Evolutionary conservation across 2,888 invertebrate genomes (phyloP).

Genomic region (Aleiodes alternator): DNA sequence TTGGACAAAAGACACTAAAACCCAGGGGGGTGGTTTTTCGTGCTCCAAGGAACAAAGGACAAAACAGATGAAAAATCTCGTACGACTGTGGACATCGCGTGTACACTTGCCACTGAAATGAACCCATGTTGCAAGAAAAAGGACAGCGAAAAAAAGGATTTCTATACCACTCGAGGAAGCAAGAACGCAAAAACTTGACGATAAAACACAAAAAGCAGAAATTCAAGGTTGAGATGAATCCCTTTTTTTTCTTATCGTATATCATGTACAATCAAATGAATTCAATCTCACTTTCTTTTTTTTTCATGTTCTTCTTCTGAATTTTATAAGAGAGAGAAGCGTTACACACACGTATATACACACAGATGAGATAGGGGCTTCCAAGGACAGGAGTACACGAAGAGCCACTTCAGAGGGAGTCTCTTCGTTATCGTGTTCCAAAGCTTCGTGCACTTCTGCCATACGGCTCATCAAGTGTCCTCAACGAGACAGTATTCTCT

Average conservation of each 20-base stretch:
- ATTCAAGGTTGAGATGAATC: too few relatives aligned
- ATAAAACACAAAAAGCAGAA: too few relatives aligned
- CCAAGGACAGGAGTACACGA: constrained; percentile 47
- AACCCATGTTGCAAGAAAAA: constrained; percentile 38
- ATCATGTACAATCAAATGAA: too few relatives aligned
- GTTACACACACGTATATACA: constrained; percentile 18
- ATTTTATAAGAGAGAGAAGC: constrained; percentile 28
- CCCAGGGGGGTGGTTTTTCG: constrained; percentile 2
- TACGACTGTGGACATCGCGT: constrained; percentile 30
- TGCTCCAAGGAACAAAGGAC: constrained; percentile 14
- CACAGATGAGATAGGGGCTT: constrained; percentile 30
- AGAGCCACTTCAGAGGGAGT: constrained; percentile 58
- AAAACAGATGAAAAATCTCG: constrained; percentile 8
- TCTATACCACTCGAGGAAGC: neutral
- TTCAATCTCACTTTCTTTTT: too few relatives aligned
- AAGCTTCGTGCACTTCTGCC: constrained; percentile 41
- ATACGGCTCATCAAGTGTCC: constrained; percentile 56
- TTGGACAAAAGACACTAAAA: neutral
- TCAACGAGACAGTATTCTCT: constrained; percentile 52
- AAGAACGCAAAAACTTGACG: neutral
- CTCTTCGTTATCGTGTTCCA: constrained; percentile 59
- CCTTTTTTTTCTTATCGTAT: too few relatives aligned
- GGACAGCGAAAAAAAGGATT: neutral
- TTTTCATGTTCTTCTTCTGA: too few relatives aligned
- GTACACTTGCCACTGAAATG: constrained; percentile 10